These are phyloP conservation scores for Silurus aristotelis DNA, from an alignment of 2,797 vertebrate genomes.

Conservation along the genomic window DNA sequence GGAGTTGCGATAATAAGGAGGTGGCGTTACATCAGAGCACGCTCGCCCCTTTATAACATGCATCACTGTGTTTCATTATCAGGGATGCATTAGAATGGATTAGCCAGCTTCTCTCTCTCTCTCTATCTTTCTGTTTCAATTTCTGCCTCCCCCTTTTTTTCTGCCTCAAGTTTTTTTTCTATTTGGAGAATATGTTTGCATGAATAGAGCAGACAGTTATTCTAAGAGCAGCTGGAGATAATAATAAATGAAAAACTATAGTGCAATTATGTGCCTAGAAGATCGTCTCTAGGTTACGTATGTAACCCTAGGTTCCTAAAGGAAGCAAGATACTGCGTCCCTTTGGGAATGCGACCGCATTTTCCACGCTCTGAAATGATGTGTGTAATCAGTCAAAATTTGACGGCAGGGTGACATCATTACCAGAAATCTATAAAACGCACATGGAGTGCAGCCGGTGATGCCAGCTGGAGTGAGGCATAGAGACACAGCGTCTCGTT, in stretches of 20 bases:
- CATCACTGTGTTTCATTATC: conserved; percentile 43
- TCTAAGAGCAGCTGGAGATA: not conserved
- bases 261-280: not conserved
- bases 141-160: not conserved
- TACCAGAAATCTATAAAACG: no score
- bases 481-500: no score
- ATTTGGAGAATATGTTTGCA: not conserved
- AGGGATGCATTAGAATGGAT: conserved; percentile 42
- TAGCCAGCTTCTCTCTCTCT: conserved; percentile 3
- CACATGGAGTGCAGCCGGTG: no score
- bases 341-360: no score
- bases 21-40: conserved; percentile 24
- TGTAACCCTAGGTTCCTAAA: no score
- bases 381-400: no score
- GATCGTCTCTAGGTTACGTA: no score
- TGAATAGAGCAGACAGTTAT: not conserved
- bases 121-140: not conserved
- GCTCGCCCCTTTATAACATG: conserved; percentile 31
- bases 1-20: conserved; percentile 21
- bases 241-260: not conserved
- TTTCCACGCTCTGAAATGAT: no score
- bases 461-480: no score
- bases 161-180: not conserved
- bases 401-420: no score
- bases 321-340: no score